Conservation (phyloP, 2,888 invertebrate species). For the Busseola fusca region DNA sequence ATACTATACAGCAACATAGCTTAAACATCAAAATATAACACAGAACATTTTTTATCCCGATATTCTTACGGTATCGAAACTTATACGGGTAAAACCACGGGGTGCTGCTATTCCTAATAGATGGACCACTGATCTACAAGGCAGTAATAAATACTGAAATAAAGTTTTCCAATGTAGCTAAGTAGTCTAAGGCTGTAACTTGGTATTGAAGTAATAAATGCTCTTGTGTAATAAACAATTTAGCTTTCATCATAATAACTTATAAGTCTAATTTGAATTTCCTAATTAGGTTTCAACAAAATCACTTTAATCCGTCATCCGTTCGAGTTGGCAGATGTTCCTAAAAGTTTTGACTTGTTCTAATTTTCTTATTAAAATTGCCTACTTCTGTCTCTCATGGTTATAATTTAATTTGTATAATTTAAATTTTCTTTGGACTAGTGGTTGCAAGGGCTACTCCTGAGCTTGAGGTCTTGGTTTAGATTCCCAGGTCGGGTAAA, state of each 20-base stretch:
- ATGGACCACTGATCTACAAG: not conserved
- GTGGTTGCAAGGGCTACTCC: not conserved
- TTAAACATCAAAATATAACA: too few species aligned
- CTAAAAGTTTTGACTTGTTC: slow-evolving; percentile 41
- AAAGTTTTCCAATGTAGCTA: not conserved
- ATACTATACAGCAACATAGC: too few species aligned
- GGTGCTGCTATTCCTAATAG: too few species aligned
- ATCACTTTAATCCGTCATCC: slow-evolving; percentile 41
- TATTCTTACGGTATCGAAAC: too few species aligned
- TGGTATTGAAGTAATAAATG: slow-evolving; percentile 8
- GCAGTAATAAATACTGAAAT: not conserved
- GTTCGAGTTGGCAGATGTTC: slow-evolving; percentile 50
- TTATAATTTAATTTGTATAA: slow-evolving; percentile 6
- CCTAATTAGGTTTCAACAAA: slow-evolving; percentile 47
- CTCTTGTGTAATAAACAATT: slow-evolving; percentile 22
- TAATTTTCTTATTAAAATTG: slow-evolving; percentile 41
- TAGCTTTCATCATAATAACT: slow-evolving; percentile 24
- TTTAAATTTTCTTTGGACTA: not conserved
- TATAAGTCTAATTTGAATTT: slow-evolving; percentile 34
- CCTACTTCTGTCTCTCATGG: slow-evolving; percentile 34
- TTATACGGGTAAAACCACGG: too few species aligned
- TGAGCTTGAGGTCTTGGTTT: not conserved
- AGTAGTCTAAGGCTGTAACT: not conserved
- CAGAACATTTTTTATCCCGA: too few species aligned
- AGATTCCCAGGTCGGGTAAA: not conserved